Evolutionary conservation across 2,888 invertebrate species (phyloP).

Genomic region (Nysson spinosus): DNA sequence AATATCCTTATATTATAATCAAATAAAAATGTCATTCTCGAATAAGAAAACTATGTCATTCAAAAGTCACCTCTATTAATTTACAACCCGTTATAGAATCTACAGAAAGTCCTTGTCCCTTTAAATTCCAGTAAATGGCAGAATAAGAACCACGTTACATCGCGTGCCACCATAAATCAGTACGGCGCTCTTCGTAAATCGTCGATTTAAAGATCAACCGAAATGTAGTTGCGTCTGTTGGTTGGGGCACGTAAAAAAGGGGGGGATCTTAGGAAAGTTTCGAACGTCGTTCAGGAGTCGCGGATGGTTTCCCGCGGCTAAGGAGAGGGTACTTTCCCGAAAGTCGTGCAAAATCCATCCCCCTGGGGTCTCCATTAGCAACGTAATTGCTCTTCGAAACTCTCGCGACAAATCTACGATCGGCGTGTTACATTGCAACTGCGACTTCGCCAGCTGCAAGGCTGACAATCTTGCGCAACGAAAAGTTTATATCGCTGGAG

Average conservation of each 20-base stretch:
- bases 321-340: constrained; percentile 35
- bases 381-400: constrained; percentile 72
- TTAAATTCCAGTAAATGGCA: constrained; percentile 21
- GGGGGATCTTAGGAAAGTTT: constrained; percentile 28
- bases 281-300: constrained; percentile 7
- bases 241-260: constrained; percentile 25
- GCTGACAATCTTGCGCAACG: constrained; percentile 11
- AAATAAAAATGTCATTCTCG: no score
- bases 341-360: constrained; percentile 64
- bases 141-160: neutral
- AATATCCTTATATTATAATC: no score
- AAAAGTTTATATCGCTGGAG: constrained; percentile 27
- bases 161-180: constrained; percentile 35
- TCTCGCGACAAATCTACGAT: constrained; percentile 70
- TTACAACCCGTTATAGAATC: no score
- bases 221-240: constrained; percentile 4
- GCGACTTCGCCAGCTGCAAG: constrained; percentile 28
- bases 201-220: constrained; percentile 34
- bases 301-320: constrained; percentile 4
- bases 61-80: no score
- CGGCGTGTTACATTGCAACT: constrained; percentile 35
- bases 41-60: no score
- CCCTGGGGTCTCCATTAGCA: constrained; percentile 68
- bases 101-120: no score
- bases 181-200: constrained; percentile 32